Percentiles rank a stretch among this genome's conserved stretches.
Evolutionary conservation across 1,140 invertebrate species (phyloP).

Genomic region (Anadara kagoshimensis): DNA sequence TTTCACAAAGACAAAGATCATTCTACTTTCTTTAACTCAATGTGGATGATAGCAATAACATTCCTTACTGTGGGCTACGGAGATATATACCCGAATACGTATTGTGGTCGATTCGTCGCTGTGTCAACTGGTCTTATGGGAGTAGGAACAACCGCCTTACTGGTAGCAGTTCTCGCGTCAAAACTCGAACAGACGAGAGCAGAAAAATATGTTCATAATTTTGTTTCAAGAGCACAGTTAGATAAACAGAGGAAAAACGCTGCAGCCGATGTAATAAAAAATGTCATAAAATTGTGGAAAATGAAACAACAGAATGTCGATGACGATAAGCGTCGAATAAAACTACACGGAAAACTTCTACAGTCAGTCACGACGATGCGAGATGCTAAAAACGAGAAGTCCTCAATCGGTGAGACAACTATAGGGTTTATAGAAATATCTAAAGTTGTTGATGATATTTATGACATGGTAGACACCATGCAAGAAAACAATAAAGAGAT

Average conservation of each 20-base stretch:
- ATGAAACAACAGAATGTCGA: constrained; percentile 35
- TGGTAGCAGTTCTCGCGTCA: constrained; percentile 67
- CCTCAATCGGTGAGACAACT: constrained; percentile 51
- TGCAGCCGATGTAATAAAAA: constrained; percentile 60
- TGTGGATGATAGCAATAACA: constrained; percentile 68
- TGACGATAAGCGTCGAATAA: constrained; percentile 34
- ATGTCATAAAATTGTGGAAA: constrained; percentile 55
- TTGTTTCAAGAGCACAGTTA: constrained; percentile 55
- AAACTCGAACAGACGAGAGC: constrained; percentile 61
- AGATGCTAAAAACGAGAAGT: constrained; percentile 54
- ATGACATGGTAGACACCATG: constrained; percentile 44
- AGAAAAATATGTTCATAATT: constrained; percentile 64
- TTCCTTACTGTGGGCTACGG: constrained; percentile 69
- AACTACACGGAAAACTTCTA: constrained; percentile 53
- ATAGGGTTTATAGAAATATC: constrained; percentile 57
- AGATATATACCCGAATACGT: constrained; percentile 62
- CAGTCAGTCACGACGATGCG: constrained; percentile 53
- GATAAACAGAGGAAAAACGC: constrained; percentile 56
- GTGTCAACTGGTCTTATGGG: constrained; percentile 66
- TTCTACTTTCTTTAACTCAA: constrained; percentile 54
- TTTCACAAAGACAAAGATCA: constrained; percentile 51
- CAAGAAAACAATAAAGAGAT: constrained; percentile 44
- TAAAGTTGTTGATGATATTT: constrained; percentile 53
- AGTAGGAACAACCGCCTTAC: constrained; percentile 65
- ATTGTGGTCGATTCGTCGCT: constrained; percentile 63